Evolutionary conservation across 2,797 vertebrate species (phyloP).

Genomic region (Octomys mimax): DNA sequence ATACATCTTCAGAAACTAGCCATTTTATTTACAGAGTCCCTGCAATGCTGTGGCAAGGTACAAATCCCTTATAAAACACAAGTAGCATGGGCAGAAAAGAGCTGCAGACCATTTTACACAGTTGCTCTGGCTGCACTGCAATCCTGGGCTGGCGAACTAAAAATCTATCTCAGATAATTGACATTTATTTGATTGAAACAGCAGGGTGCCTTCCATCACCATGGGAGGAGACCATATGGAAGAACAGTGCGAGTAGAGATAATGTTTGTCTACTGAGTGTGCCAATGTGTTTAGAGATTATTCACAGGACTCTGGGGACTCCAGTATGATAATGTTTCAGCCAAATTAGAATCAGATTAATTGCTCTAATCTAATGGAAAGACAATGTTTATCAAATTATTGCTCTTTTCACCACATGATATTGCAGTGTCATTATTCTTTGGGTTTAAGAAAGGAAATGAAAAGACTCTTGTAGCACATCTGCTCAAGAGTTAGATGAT

Average conservation of each 20-base stretch:
- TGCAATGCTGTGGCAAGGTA: constrained; percentile 69
- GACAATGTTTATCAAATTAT: constrained; percentile 95
- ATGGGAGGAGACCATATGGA: constrained; percentile 94
- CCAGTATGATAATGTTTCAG: constrained; percentile 91
- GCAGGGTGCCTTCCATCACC: constrained; percentile 92
- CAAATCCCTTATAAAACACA: constrained; percentile 81
- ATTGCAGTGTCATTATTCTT: constrained; percentile 92
- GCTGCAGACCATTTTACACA: constrained; percentile 84
- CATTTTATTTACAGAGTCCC: constrained; percentile 75
- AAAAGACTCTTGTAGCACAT: constrained; percentile 91
- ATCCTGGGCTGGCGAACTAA: constrained; percentile 86
- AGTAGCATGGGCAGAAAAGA: constrained; percentile 76
- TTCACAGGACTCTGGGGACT: constrained; percentile 92
- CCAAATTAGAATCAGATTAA: constrained; percentile 96
- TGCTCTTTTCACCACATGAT: constrained; percentile 92
- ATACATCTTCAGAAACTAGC: constrained; percentile 73
- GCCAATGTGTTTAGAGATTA: constrained; percentile 93
- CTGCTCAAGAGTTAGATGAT: constrained; percentile 87
- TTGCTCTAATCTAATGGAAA: constrained; percentile 95
- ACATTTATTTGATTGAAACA: constrained; percentile 96
- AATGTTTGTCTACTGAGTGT: constrained; percentile 92
- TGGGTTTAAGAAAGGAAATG: constrained; percentile 87
- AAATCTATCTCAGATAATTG: constrained; percentile 95
- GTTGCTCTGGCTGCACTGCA: constrained; percentile 84
- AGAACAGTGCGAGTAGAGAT: constrained; percentile 91